Base-by-base conservation (phyloP, 1,140 invertebrate species). In the Diabrotica undecimpunctata region DNA sequence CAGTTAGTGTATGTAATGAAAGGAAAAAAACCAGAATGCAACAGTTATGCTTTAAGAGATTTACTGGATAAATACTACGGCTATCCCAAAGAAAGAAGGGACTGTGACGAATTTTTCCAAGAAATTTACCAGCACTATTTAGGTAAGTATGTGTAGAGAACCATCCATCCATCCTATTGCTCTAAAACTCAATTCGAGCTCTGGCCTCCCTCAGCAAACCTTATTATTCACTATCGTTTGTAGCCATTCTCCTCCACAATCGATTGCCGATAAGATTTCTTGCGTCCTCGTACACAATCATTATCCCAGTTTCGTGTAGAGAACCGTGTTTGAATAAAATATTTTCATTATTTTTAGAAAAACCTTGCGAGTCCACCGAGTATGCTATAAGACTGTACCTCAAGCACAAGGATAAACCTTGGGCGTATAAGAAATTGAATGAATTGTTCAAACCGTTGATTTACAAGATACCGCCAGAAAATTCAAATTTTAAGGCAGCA, bases 401-500 rank as follows among this genome's bases (percentile, higher is more conserved):
- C 13, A 74, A 72, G 61, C 74, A 73, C 61, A 66, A 68, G 46
- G 62, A 68, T 9, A 66, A 55, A 12, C 66, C 68, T 37, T 75
- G 74, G 72, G 69, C 72, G 8, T 63, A 61, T 38, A 60, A 70
- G 50, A 72, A 72, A 64, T 66, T 75, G 7, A 62, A 74, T 11
- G 39, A 71, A 50, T 50, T 63, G 53, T 58, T 75, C 14, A 67
- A 70, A 60, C 70, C 71, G 5, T 53, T 73, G 12, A 61, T 71
- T n/a, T 39, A 67, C 37, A 63, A 66, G 59, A 62, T 66, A 62
- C 52, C 66, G 6, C 41, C 53, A 41, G 62, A 63, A 46, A 72
- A 74, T 69, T 63, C 63, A 39, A 71, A 74, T 65, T 67, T 74
- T 59, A 74, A 70, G 58, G 71, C 70, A 8, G 67, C 71, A 12